Evolutionary conservation across 2,888 invertebrate species (phyloP), one percentile per base, ranked within the genome.

Genomic region (Quadroppia sp.): DNA sequence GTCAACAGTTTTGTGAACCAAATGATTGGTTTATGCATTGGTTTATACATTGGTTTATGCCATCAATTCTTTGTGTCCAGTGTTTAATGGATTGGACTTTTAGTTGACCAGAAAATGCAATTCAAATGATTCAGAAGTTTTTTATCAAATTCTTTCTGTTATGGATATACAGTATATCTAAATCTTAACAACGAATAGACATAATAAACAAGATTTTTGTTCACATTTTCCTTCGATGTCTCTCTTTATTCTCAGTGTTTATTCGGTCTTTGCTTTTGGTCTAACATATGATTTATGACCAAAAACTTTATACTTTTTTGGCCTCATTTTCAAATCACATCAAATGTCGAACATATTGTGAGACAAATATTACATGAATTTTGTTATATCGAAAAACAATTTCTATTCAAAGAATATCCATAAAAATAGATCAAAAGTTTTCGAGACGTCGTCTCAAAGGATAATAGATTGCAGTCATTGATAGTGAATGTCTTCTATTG

Each of bases 201-300:
- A n/a, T n/a, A n/a, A n/a, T n/a, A 61, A 32, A 61, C 32, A 32
- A 23, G 53, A 53, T 61, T 61, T n/a, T 61, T 28, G 28, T 59
- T 28, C 11, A 9, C 7, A 15, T 59, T 50, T 45, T 50, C 20
- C 17, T 50, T n/a, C 20, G 3, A 20, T 4, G 6, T 50, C 20
- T n/a, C 20, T n/a, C 20, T n/a, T 45, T 13, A 23, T 53, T 25
- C 11, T 53, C 6, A 6, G 11, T 61, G 6, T 32, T 30, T 36
- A 30, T n/a, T 61, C 32, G 61, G 32, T n/a, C 36, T 36, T 61
- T 61, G 32, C 32, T 61, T n/a, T 32, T 61, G 32, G n/a, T 28
- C 32, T 61, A n/a, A 53, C 50, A 36, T 23, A 61, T 61, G 61
- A 61, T 61, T 61, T 61, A 61, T 61, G 61, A n/a, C 61, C 20